Conservation (phyloP, 1,140 invertebrate genomes). For the Apis laboriosa region DNA sequence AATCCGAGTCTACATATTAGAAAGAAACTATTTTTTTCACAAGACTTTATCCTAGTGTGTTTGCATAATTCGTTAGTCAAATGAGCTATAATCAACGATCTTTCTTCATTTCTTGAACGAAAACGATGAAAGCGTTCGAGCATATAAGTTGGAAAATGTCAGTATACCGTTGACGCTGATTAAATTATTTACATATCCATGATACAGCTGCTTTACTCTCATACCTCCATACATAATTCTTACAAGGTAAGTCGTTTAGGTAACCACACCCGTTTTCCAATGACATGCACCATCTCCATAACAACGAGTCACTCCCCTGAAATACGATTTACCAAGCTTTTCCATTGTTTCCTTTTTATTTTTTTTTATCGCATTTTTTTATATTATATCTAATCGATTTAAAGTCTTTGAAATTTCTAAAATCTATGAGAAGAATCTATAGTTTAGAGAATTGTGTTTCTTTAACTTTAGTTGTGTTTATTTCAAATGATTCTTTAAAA, state of each 20-base stretch:
- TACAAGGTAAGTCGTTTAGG: constrained; percentile 39
- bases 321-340: not conserved
- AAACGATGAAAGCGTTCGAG: not conserved
- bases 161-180: not conserved
- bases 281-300: constrained; percentile 3
- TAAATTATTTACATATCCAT: constrained; percentile 47
- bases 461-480: too few species aligned
- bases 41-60: not conserved
- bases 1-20: not conserved
- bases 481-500: too few species aligned
- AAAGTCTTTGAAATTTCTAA: too few species aligned
- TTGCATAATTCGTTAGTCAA: not conserved
- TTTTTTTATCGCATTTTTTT: too few species aligned
- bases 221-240: constrained; percentile 56
- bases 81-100: constrained; percentile 3
- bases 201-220: constrained; percentile 47
- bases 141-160: not conserved
- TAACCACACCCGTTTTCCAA: constrained; percentile 30
- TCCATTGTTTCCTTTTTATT: not conserved
- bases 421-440: too few species aligned
- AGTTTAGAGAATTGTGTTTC: too few species aligned
- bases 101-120: not conserved
- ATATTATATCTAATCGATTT: not conserved
- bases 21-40: not conserved
- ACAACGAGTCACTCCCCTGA: not conserved